phyloP scores from a whole-genome alignment of 2,888 invertebrate genomes.

The Phytoseiulus persimilis region DNA sequence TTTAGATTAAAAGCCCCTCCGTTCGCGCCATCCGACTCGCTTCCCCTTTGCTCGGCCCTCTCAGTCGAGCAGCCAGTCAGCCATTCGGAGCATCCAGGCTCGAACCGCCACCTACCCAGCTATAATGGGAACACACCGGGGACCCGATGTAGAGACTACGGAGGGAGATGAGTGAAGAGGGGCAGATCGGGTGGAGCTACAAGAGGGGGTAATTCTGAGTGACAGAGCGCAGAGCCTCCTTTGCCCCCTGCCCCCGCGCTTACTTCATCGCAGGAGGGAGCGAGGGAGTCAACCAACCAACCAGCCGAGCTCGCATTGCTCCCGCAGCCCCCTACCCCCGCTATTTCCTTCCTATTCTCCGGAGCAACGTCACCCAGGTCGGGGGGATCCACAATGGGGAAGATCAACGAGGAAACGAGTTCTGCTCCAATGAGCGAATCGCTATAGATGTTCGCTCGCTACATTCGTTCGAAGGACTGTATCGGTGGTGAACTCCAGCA shows the following conservation, averaged over 20 bases:
- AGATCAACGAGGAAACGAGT: slow-evolving; percentile 5
- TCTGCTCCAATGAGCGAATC: not conserved
- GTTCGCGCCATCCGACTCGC: not conserved
- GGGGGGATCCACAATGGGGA: not conserved
- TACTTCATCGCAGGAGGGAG: not conserved
- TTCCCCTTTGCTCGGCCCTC: not conserved
- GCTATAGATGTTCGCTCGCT: not conserved
- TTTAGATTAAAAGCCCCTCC: not conserved
- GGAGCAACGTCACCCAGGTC: not conserved
- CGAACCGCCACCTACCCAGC: not conserved
- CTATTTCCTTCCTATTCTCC: not conserved
- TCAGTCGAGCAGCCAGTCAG: not conserved
- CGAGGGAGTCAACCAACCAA: not conserved
- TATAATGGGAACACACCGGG: not conserved
- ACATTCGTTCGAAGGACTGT: not conserved
- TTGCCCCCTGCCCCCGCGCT: not conserved
- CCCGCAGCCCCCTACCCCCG: not conserved
- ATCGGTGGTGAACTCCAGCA: not conserved
- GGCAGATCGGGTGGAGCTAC: slow-evolving; percentile 21
- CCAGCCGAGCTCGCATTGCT: not conserved
- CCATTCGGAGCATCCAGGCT: not conserved
- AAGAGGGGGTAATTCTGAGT: slow-evolving; percentile 35
- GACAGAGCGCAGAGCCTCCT: slow-evolving; percentile 10
- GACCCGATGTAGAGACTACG: not conserved
- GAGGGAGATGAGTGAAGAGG: not conserved